phyloP scores from a whole-genome alignment of 2,888 invertebrate species.

The Loripinus fragilis region DNA sequence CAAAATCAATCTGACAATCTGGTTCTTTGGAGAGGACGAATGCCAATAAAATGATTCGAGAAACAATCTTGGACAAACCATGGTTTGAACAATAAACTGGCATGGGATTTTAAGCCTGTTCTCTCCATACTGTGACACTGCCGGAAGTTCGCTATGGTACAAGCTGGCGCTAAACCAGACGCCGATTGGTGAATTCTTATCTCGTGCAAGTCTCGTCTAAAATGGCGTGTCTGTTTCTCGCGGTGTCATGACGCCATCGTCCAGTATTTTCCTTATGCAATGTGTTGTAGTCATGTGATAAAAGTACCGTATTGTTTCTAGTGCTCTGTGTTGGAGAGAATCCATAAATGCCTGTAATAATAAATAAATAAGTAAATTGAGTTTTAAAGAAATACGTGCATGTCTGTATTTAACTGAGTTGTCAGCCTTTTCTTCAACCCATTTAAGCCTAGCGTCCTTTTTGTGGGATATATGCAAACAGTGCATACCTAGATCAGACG shows the following conservation, averaged over 20 bases:
- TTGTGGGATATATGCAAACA: too few relatives aligned
- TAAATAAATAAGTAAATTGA: neutral
- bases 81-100: constrained; percentile 43
- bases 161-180: constrained; percentile 54
- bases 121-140: constrained; percentile 47
- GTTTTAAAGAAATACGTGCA: too few relatives aligned
- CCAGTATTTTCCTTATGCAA: constrained; percentile 42
- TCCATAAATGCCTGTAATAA: constrained; percentile 47
- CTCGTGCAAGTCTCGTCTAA: constrained; percentile 51
- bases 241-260: constrained; percentile 40
- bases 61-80: constrained; percentile 46
- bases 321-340: constrained; percentile 37
- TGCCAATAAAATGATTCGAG: constrained; percentile 55
- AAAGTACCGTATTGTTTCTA: constrained; percentile 46
- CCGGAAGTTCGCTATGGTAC: constrained; percentile 46
- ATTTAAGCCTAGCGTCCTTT: too few relatives aligned
- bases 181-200: constrained; percentile 48
- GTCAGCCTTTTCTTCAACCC: too few relatives aligned
- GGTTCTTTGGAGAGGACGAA: constrained; percentile 45
- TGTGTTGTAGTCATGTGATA: constrained; percentile 47
- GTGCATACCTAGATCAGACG: too few relatives aligned
- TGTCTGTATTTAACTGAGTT: too few relatives aligned
- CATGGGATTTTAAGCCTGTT: constrained; percentile 52
- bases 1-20: constrained; percentile 47
- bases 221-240: constrained; percentile 51